A percentile compares a stretch with the other conserved stretches of the same genome.
Conservation (phyloP, 2,888 invertebrate species). For the Drosophila falleni region DNA sequence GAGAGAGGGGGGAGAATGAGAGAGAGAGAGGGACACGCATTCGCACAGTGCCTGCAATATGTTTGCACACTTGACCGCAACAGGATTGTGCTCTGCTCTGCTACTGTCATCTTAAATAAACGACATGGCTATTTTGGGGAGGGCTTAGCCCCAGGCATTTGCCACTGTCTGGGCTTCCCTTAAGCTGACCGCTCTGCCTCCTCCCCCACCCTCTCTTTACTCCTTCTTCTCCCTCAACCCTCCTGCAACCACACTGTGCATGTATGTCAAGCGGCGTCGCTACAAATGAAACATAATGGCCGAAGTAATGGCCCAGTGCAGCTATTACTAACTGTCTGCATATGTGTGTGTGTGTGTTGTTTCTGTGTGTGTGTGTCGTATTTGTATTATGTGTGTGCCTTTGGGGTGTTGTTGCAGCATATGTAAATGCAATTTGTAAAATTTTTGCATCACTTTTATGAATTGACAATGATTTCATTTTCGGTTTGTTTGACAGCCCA, state of each 20-base stretch:
- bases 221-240: neutral
- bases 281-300: slow-evolving; percentile 76
- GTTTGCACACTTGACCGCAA: slow-evolving; percentile 72
- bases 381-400: slow-evolving; percentile 3
- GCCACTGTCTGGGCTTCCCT: slow-evolving; percentile 17
- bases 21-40: neutral
- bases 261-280: slow-evolving; percentile 65
- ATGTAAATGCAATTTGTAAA: slow-evolving; percentile 78
- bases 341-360: slow-evolving; percentile 18
- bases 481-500: slow-evolving; percentile 72
- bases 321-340: slow-evolving; percentile 28
- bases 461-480: slow-evolving; percentile 81
- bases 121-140: slow-evolving; percentile 64
- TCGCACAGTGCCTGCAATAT: slow-evolving; percentile 55
- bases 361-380: slow-evolving; percentile 1
- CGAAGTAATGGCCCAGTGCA: slow-evolving; percentile 59
- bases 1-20: neutral
- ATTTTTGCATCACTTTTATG: slow-evolving; percentile 76
- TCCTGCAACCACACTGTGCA: slow-evolving; percentile 10
- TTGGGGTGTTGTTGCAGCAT: slow-evolving; percentile 56
- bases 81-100: slow-evolving; percentile 45
- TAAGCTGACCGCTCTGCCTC: slow-evolving; percentile 5
- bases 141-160: slow-evolving; percentile 18
- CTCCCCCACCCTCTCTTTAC: neutral
- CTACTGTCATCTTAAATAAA: slow-evolving; percentile 80